A percentile compares a stretch with the other conserved stretches of the same genome.
Evolutionary conservation across 2,888 invertebrate genomes (phyloP).

Genomic region (Caenorhabditis doughertyi): DNA sequence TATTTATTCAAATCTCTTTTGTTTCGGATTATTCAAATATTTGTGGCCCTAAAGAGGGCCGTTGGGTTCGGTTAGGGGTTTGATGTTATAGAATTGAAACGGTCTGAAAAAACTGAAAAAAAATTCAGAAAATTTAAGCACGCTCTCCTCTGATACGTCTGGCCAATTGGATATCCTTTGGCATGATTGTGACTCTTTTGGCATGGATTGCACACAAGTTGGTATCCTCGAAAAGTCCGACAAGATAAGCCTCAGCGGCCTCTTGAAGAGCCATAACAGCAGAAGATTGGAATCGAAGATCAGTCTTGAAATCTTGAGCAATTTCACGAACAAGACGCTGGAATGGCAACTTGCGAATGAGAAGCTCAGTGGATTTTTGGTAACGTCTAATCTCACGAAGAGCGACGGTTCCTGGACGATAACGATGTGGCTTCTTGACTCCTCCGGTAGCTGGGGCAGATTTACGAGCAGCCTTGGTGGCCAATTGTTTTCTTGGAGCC

Average conservation of each 20-base stretch:
- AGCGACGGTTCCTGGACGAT: slow-evolving; percentile 95
- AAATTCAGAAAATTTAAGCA: slow-evolving; percentile 47
- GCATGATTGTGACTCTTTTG: slow-evolving; percentile 97
- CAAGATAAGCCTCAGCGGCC: slow-evolving; percentile 90
- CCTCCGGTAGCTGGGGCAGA: slow-evolving; percentile 86
- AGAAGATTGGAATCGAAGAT: slow-evolving; percentile 71
- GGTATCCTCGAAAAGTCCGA: slow-evolving; percentile 95
- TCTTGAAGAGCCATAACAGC: slow-evolving; percentile 86
- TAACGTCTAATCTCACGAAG: slow-evolving; percentile 97
- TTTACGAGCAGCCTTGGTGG: slow-evolving; percentile 76
- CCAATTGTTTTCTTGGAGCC: slow-evolving; percentile 76
- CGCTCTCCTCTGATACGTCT: slow-evolving; percentile 52
- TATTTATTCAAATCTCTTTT: too few relatives aligned
- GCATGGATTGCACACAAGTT: slow-evolving; percentile 98
- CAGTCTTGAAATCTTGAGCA: slow-evolving; percentile 74
- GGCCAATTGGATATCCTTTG: slow-evolving; percentile 90
- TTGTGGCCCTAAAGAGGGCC: slow-evolving; percentile 79
- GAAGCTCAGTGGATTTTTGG: slow-evolving; percentile 89
- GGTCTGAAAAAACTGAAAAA: too few relatives aligned
- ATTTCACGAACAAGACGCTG: slow-evolving; percentile 72
- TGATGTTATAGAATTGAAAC: too few relatives aligned
- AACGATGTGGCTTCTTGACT: slow-evolving; percentile 94
- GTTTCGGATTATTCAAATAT: too few relatives aligned
- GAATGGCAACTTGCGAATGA: slow-evolving; percentile 73
- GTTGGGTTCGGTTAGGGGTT: slow-evolving; percentile 71